phyloP scores from a whole-genome alignment of 1,140 invertebrate genomes.

The Bombus turneri region DNA sequence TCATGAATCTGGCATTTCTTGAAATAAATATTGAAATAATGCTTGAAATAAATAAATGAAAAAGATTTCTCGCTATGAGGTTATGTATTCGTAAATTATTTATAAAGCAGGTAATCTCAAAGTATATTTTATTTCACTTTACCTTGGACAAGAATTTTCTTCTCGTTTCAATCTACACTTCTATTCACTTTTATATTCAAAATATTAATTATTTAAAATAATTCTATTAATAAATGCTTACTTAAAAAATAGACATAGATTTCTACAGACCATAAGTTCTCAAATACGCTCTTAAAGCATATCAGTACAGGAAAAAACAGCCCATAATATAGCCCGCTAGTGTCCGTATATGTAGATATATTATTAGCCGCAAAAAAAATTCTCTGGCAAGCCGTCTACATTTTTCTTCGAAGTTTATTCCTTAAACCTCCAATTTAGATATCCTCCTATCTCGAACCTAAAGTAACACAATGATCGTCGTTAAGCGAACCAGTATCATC shows the following conservation, averaged over 20 bases:
- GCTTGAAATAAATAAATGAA: no score
- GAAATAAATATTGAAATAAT: no score
- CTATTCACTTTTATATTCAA: background rate
- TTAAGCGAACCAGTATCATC: background rate
- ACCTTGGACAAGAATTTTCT: no score
- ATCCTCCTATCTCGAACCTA: background rate
- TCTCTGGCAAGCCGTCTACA: background rate
- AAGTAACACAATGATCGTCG: conserved; percentile 12
- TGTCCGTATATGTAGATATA: background rate
- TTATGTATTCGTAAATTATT: background rate
- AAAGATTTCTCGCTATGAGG: background rate
- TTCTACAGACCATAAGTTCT: background rate
- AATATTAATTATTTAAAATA: background rate
- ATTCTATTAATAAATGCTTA: background rate
- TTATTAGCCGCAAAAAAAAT: background rate
- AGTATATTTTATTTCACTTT: no score
- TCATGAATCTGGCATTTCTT: no score
- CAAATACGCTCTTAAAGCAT: background rate
- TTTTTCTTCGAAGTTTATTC: background rate
- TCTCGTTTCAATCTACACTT: background rate
- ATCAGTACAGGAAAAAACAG: background rate
- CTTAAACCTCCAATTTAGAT: conserved; percentile 15
- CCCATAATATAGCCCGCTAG: background rate
- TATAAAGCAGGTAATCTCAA: no score
- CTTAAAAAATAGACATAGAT: background rate